These are phyloP conservation scores for Microtus montanus DNA, from an alignment of 2,113 vertebrate genomes.

Conservation along the genomic window DNA sequence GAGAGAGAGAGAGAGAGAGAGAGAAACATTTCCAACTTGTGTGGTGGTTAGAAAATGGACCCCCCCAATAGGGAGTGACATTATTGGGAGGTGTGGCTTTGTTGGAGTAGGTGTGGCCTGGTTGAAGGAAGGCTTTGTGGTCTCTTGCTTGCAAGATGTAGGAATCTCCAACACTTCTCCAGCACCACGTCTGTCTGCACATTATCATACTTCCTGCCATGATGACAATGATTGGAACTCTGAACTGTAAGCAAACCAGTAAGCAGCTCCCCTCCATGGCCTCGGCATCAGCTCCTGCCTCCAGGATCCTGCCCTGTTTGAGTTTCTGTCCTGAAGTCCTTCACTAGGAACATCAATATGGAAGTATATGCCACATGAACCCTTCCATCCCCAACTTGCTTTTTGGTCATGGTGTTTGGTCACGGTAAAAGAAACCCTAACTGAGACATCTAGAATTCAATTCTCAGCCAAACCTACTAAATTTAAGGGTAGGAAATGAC, in stretches of 20 bases:
- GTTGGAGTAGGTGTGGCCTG: too few relatives aligned
- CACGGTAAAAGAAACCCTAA: neutral
- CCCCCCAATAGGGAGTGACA: neutral
- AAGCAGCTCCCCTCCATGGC: neutral
- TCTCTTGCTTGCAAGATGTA: neutral
- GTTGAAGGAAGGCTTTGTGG: too few relatives aligned
- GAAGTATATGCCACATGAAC: neutral
- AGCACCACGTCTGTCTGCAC: neutral
- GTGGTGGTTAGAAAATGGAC: neutral
- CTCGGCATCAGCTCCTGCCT: neutral
- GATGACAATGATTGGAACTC: neutral
- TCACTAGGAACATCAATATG: neutral
- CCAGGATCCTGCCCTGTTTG: neutral
- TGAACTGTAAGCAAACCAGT: neutral
- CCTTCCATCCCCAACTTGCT: neutral
- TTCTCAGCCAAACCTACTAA: neutral
- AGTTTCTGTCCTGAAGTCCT: neutral
- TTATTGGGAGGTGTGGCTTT: neutral
- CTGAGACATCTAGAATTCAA: slow-evolving; percentile 12
- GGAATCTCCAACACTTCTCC: neutral
- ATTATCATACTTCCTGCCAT: neutral
- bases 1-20: too few relatives aligned
- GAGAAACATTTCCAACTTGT: neutral
- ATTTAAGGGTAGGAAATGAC: neutral
- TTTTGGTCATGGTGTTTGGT: neutral